Evolutionary conservation across 2,797 vertebrate genomes (phyloP), one percentile per base, ranked within the genome.

Genomic region (Notoglanidium macrostoma): DNA sequence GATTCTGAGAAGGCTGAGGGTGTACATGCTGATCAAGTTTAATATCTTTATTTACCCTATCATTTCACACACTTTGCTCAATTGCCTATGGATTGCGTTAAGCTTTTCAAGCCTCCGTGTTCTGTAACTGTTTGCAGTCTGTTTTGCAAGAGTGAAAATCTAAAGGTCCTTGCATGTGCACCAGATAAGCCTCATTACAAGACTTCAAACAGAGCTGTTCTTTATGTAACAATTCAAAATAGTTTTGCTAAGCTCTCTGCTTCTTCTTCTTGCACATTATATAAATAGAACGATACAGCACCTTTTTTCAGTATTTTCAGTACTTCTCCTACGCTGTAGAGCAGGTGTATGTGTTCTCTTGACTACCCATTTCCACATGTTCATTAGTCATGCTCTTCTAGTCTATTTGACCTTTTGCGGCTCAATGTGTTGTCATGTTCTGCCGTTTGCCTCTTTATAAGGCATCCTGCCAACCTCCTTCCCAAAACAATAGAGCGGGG

Each of bases 341-440:
- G 86, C 72, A 84, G 61, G 72, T 78, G 86, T 68, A 29, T 67
- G 59, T 26, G n/a, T 46, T 87, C 73, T 78, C 15, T 54, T 74
- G 32, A 78, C 61, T 87, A 32, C 63, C 78, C 44, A 81, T 17
- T 59, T 59, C 26, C 32, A 44, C 15, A 15, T 74, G 63, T 57
- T 35, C 63, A 79, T 86, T 79, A 86, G 32, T 83, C 80, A 87
- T 74, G 46, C 57, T 44, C 70, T 74, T 83, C 63, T 67, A 1
- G 57, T 67, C 32, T 76, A 12, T 82, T 87, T 65, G 59, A 74
- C 54, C 29, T 51, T 57, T 84, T 76, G 51, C 0, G 14, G 29
- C n/a, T 87, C 68, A 73, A 73, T 57, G 35, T 82, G 54, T 73
- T 54, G 68, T 35, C 78, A 26, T 72, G 67, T 81, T 81, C n/a